Evolutionary conservation across 2,797 vertebrate species (phyloP).

Genomic region (Prunella strophiata): DNA sequence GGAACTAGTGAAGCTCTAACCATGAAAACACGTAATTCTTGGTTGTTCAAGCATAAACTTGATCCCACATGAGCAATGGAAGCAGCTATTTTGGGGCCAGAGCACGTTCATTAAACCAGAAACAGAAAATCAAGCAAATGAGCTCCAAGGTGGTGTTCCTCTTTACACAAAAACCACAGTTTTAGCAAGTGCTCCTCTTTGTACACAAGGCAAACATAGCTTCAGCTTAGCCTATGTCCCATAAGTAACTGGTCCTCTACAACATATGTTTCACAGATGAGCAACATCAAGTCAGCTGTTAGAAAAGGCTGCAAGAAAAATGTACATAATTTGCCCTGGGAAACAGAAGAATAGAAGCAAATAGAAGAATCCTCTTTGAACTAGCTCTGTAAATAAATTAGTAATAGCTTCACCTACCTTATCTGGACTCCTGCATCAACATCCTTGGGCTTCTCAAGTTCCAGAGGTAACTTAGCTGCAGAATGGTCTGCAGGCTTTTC

Average conservation of each 20-base stretch:
- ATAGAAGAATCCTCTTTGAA: not conserved
- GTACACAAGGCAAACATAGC: not conserved
- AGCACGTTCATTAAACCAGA: not conserved
- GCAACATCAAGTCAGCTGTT: not conserved
- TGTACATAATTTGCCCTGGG: not conserved
- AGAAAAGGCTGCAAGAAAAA: not conserved
- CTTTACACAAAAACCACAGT: not conserved
- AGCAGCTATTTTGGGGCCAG: not conserved
- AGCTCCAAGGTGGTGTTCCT: not conserved
- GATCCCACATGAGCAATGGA: not conserved
- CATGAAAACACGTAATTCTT: not conserved
- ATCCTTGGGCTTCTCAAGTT: conserved; percentile 59
- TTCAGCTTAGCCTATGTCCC: not conserved
- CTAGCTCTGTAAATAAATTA: not conserved
- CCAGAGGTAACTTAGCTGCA: conserved; percentile 8
- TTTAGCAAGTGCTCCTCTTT: not conserved
- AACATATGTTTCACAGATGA: not conserved
- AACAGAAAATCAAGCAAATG: not conserved
- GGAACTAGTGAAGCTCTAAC: not conserved
- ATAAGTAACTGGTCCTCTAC: not conserved
- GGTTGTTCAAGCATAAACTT: not conserved
- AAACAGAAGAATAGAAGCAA: not conserved
- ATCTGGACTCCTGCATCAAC: not conserved
- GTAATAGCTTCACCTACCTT: conserved; percentile 62
- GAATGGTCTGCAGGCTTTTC: conserved; percentile 15